These are phyloP conservation scores for Podargus strigoides DNA, from an alignment of 2,797 vertebrate species.

Conservation along the genomic window DNA sequence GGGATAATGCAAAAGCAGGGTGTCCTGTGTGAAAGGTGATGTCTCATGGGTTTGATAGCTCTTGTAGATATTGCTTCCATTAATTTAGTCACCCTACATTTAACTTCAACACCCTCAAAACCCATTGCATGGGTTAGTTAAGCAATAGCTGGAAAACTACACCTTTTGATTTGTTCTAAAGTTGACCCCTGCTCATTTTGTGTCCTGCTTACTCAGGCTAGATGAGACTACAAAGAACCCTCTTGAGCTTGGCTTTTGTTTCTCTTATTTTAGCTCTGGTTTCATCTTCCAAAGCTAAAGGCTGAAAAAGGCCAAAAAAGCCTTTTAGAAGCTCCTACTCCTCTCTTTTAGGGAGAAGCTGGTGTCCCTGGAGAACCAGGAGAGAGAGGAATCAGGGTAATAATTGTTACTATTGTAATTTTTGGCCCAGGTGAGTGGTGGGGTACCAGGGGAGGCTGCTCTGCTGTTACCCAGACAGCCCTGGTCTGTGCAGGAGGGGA, in stretches of 20 bases:
- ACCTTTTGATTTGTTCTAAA: not conserved
- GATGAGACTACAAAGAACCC: rapidly evolving
- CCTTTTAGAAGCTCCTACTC: not conserved
- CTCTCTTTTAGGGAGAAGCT: slow-evolving; percentile 78
- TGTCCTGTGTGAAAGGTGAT: not conserved
- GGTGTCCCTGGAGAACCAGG: slow-evolving; percentile 81
- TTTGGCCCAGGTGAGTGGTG: not conserved
- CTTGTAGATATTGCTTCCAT: not conserved
- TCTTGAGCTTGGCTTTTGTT: not conserved
- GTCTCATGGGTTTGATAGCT: not conserved
- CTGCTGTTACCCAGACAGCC: not conserved
- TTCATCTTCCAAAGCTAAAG: not conserved
- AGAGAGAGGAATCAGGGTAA: slow-evolving; percentile 84
- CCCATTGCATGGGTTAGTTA: not conserved
- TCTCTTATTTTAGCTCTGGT: not conserved
- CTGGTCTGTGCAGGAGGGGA: not conserved
- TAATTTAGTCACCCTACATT: too few species aligned
- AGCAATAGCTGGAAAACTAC: not conserved
- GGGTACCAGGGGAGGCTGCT: not conserved
- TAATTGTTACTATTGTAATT: not conserved
- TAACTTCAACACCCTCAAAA: not conserved
- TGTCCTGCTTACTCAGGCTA: not conserved
- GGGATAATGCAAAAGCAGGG: not conserved
- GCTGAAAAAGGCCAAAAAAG: not conserved
- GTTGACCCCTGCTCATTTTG: not conserved